Evolutionary conservation across 2,888 invertebrate genomes (phyloP), one percentile per base, ranked within the genome.

Genomic region (Leptinotarsa haldemani): DNA sequence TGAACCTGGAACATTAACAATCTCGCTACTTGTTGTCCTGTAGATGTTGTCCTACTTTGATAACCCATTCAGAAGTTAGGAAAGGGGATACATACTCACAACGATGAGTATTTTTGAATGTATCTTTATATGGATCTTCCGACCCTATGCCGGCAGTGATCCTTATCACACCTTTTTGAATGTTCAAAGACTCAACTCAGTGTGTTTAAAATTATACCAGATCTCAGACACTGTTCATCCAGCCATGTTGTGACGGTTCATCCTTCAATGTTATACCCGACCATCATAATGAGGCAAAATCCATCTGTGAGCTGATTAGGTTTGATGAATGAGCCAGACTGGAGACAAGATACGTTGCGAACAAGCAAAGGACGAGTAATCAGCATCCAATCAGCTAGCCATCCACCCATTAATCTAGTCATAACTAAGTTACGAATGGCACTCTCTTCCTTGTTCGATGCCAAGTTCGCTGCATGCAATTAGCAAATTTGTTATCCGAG

Each of bases 401-500:
- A 61, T 61, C 61, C 30, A 61, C 40, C 47, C 53, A 70, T 70
- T 65, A 70, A 65, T 70, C 65, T 25, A 25, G 56, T 20, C 70
- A 63, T 75, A 75, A 75, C 74, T 56, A 48, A 71, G 72, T 75
- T 72, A 72, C 64, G 64, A 70, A 46, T 72, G 72, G 67, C 71
- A 70, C 64, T 72, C 53, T 70, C 66, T 75, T 75, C 72, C 72
- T 69, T 71, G 71, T 70, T 40, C 20, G 12, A 69, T 47, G 48
- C 67, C 70, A 68, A 70, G 56, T 72, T 71, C 63, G 65, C 67
- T 53, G 67, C 72, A 56, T 72, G 70, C 72, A 69, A 75, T 75
- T 72, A 75, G 72, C 72, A 69, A 69, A 72, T 72, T 66, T 53
- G 72, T 70, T 75, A 75, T 75, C 46, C 63, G 72, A 30, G 69